Conservation (phyloP, 2,797 vertebrate species). For the Arctocebus calabarensis region DNA sequence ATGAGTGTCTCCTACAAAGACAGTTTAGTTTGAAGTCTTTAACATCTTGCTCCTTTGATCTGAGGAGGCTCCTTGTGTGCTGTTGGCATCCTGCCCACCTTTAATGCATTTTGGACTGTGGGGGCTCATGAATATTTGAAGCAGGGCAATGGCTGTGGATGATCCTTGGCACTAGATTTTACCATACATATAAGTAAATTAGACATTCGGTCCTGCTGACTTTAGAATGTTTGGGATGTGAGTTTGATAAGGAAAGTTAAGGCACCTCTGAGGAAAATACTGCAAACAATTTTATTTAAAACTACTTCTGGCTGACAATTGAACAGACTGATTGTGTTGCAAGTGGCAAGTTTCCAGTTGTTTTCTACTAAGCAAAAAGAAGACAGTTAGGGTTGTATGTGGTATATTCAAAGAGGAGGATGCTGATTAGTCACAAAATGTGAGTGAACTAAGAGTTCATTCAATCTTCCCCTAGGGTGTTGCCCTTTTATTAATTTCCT, state of each 20-base stretch:
- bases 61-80: slow-evolving; percentile 81
- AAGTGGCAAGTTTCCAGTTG: not conserved
- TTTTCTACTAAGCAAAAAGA: not conserved
- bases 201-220: slow-evolving; percentile 83
- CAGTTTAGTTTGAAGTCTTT: slow-evolving; percentile 85
- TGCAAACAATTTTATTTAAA: slow-evolving; percentile 52
- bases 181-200: slow-evolving; percentile 84
- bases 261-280: slow-evolving; percentile 57
- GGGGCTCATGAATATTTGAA: slow-evolving; percentile 88
- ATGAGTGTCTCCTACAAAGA: slow-evolving; percentile 82
- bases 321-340: slow-evolving; percentile 13
- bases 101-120: slow-evolving; percentile 87
- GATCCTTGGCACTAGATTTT: slow-evolving; percentile 80
- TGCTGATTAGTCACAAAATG: not conserved
- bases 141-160: slow-evolving; percentile 75
- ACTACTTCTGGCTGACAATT: not conserved
- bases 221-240: slow-evolving; percentile 65
- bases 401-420: not conserved
- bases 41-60: slow-evolving; percentile 85
- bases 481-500: slow-evolving; percentile 29
- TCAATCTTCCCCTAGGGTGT: not conserved
- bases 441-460: not conserved
- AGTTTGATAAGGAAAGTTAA: slow-evolving; percentile 68
- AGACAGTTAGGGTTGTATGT: not conserved
- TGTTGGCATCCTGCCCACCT: slow-evolving; percentile 86